Evolutionary conservation across 92 coral and sea anemone genomes (phyloP).

Genomic region (Plumapathes pennacea): DNA sequence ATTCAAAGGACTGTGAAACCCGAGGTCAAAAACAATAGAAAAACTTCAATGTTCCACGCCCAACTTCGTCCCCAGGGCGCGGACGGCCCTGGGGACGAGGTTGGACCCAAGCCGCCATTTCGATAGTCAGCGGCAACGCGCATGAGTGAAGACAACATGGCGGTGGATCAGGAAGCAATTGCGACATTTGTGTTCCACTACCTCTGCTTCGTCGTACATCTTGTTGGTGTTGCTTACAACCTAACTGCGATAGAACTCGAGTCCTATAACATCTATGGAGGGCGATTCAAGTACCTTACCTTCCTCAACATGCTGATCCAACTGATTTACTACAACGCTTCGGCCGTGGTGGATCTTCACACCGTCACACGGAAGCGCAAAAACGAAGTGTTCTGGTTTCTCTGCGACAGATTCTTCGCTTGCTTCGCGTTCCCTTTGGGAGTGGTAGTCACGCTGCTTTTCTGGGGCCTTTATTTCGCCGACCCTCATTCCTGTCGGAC

Average conservation of each 20-base stretch:
- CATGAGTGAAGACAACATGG: no score
- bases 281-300: constrained; percentile 89
- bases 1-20: no score
- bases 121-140: no score
- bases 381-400: constrained; percentile 55
- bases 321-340: constrained; percentile 74
- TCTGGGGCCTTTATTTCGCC: constrained; percentile 78
- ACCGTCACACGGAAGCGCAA: constrained; percentile 57
- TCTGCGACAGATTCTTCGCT: constrained; percentile 81
- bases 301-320: constrained; percentile 83
- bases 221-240: constrained; percentile 73
- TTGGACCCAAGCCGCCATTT: no score
- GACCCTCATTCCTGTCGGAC: constrained; percentile 77
- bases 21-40: no score
- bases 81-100: no score
- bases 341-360: constrained; percentile 76
- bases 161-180: no score
- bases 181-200: constrained; percentile 78
- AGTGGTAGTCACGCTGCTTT: constrained; percentile 67
- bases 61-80: no score
- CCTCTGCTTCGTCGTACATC: constrained; percentile 60
- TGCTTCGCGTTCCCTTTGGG: constrained; percentile 80
- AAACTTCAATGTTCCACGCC: no score
- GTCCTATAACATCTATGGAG: constrained; percentile 73
- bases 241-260: constrained; percentile 66